Evolutionary conservation across 2,797 vertebrate species (phyloP), one percentile per base, ranked within the genome.

Genomic region (Hybognathus amarus): DNA sequence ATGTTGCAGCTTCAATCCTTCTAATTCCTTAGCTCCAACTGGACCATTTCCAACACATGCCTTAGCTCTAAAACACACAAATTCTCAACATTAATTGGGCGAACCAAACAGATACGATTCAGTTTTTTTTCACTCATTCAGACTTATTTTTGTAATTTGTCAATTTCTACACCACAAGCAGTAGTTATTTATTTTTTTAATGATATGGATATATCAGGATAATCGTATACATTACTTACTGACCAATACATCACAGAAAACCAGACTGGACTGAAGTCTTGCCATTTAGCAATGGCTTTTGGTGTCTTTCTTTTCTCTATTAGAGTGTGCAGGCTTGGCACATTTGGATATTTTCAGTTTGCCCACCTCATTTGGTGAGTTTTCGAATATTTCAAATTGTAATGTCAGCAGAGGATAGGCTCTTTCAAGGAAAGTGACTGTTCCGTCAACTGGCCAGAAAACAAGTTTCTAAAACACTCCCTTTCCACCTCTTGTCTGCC

Each of bases 41-140:
- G 92, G 77, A 96, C 66, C 90, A 91, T 94, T 90, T 96, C 95
- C 88, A 95, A 88, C 78, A 96, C 82, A 30, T 91, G 93, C 83
- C 95, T 96, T 76, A 96, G 88, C 86, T 96, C 96, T 96, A 79
- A n/a, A 18, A 79, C 12, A 69, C 61, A 87, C 4, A 85, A 30
- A 67, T 74, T 50, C 24, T 47, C 17, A n/a, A 50, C 8, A 47
- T 61, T 22, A 68, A 40, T 9, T 59, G 22, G 50, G 22, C 17
- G 20, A 54, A n/a, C 33, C 15, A 56, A 59, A 59, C 2, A 3
- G 12, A 76, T 75, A 24, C 0, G 1, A 17, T 24, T n/a, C 6
- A 2, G 30, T 36, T 38, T 38, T 2, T 75, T 56, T n/a, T 4
- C 63, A 20, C 11, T 52, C 33, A 67, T 36, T 36, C 30, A 38